Evolutionary conservation across 2,113 vertebrate genomes (phyloP).

Genomic region (Glaucomys volans): DNA sequence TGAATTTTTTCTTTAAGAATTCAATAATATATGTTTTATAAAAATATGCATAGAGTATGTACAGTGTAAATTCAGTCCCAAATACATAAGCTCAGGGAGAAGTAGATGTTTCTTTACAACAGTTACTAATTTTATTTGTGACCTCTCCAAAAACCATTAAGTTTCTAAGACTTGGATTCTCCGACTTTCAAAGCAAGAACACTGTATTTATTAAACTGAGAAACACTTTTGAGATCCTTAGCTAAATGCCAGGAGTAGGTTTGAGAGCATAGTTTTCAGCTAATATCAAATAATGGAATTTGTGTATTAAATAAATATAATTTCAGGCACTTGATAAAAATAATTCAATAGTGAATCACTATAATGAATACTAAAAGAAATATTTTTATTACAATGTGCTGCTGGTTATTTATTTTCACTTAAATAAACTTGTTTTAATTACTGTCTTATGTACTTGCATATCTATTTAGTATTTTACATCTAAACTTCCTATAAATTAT

Average conservation of each 20-base stretch:
- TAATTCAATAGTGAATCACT: slow-evolving; percentile 56
- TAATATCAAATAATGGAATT: slow-evolving; percentile 63
- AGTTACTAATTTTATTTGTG: slow-evolving; percentile 49
- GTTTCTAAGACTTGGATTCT: slow-evolving; percentile 45
- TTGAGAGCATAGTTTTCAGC: neutral
- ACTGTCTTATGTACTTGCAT: slow-evolving; percentile 66
- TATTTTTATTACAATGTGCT: slow-evolving; percentile 24
- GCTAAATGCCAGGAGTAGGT: neutral
- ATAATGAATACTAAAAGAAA: slow-evolving; percentile 59
- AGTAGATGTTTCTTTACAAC: slow-evolving; percentile 65
- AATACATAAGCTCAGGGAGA: slow-evolving; percentile 43
- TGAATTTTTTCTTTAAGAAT: slow-evolving; percentile 28
- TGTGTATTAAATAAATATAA: slow-evolving; percentile 52
- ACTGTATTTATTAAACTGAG: slow-evolving; percentile 36
- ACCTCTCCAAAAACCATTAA: neutral
- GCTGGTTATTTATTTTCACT: slow-evolving; percentile 46
- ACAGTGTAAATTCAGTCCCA: slow-evolving; percentile 64
- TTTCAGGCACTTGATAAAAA: slow-evolving; percentile 28
- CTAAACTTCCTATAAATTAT: slow-evolving; percentile 65
- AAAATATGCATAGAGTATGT: slow-evolving; percentile 24
- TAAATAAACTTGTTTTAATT: slow-evolving; percentile 77
- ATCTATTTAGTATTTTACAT: slow-evolving; percentile 65
- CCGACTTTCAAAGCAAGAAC: slow-evolving; percentile 19
- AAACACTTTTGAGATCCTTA: slow-evolving; percentile 48
- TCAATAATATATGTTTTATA: slow-evolving; percentile 67